Percentiles rank a stretch among this genome's conserved stretches.
Conservation (phyloP, 2,113 vertebrate species). For the Cyphomyrus discorhynchus region DNA sequence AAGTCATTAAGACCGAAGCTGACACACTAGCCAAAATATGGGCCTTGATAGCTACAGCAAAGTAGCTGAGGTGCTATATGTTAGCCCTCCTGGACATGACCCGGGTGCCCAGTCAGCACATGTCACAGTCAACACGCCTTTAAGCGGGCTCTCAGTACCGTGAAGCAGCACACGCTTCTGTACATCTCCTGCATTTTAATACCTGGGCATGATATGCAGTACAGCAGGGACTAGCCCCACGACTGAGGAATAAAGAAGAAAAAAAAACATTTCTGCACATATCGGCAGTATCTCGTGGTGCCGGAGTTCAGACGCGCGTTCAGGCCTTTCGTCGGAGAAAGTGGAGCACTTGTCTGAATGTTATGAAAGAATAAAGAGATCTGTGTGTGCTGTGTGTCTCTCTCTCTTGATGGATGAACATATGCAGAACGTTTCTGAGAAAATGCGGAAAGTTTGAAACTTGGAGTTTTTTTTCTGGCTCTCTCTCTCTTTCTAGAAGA, state of each 20-base stretch:
- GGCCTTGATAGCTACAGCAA: not conserved
- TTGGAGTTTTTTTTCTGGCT: not conserved
- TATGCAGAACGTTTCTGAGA: not conserved
- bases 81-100: not conserved
- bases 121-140: not conserved
- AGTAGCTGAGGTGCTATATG: not conserved
- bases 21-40: not conserved
- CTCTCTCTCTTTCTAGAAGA: not conserved
- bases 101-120: not conserved
- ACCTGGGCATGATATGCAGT: not conserved
- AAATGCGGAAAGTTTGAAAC: conserved; percentile 7
- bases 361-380: not conserved
- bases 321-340: not conserved
- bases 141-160: not conserved
- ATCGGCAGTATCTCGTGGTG: not conserved
- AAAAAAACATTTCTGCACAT: not conserved
- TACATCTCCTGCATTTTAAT: not conserved
- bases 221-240: not conserved
- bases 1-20: not conserved
- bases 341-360: not conserved
- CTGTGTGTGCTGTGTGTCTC: not conserved
- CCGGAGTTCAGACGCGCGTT: not conserved
- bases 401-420: not conserved
- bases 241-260: not conserved
- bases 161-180: not conserved